Conservation (phyloP, 1,140 invertebrate genomes). For the Trichonephila inaurata region DNA sequence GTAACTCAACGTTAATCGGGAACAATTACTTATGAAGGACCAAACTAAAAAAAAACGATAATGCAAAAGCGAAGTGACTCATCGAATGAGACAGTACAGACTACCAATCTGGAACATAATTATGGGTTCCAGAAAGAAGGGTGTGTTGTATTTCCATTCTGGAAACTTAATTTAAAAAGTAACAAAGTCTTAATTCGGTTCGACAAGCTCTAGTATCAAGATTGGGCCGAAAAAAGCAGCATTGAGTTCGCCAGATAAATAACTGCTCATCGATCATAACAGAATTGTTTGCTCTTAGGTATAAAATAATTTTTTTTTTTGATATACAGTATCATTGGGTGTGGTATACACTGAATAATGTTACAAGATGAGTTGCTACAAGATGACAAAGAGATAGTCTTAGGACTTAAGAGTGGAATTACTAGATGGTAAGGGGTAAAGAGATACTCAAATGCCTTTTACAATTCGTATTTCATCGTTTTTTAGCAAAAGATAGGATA, state of each 20-base stretch:
- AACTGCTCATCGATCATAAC: not conserved
- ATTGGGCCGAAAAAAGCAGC: not conserved
- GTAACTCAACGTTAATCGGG: constrained; percentile 22
- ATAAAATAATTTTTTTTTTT: not conserved
- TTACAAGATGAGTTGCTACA: too few species aligned
- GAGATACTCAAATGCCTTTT: too few species aligned
- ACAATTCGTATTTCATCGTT: too few species aligned
- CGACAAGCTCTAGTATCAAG: not conserved
- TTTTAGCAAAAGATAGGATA: too few species aligned
- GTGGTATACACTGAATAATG: not conserved
- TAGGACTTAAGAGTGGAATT: too few species aligned
- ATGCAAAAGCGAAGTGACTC: constrained; percentile 38
- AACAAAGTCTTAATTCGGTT: not conserved
- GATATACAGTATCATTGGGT: not conserved
- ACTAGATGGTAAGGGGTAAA: too few species aligned
- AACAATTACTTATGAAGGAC: constrained; percentile 33
- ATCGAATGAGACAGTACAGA: not conserved
- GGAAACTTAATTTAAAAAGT: not conserved
- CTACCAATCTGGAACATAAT: not conserved
- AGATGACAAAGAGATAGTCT: too few species aligned
- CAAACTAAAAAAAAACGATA: not conserved
- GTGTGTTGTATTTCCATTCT: not conserved
- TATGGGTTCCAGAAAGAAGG: not conserved
- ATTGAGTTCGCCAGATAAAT: not conserved
- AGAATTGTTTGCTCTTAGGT: not conserved